Evolutionary conservation across 2,888 invertebrate species (phyloP), one percentile per base, ranked within the genome.

Genomic region (Nysson spinosus): DNA sequence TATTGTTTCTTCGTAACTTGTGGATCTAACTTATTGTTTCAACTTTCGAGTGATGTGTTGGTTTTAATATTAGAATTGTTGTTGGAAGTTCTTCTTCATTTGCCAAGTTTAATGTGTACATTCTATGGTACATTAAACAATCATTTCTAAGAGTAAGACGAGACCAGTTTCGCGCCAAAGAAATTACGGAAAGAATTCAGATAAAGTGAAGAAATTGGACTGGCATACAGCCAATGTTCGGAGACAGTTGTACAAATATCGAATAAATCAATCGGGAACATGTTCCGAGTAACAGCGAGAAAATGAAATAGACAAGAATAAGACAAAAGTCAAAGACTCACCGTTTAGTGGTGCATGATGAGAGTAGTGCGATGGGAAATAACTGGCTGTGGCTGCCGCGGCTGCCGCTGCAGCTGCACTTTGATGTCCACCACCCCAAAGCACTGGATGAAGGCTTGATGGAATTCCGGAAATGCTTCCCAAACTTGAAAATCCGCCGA

Each of bases 281-380:
- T n/a, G n/a, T n/a, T n/a, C n/a, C n/a, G n/a, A n/a, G n/a, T n/a
- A n/a, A n/a, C n/a, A n/a, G n/a, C n/a, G n/a, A n/a, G n/a, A n/a
- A n/a, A n/a, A n/a, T n/a, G n/a, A n/a, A n/a, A n/a, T n/a, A n/a
- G n/a, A n/a, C n/a, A n/a, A n/a, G n/a, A n/a, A n/a, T n/a, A n/a
- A n/a, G n/a, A n/a, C n/a, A n/a, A n/a, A n/a, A n/a, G n/a, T n/a
- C n/a, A n/a, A n/a, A n/a, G n/a, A n/a, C 72, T 72, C 42, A 86
- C 86, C 86, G 44, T 83, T 85, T 9, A 85, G 75, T 3, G 85
- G 85, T 4, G 80, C 81, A 32, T 85, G 86, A 69, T 85, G 85
- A 24, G 83, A 72, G 49, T 83, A 86, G 47, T 84, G 85, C 57
- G 85, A 71, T 14, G 85, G 85, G 66, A 84, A 86, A 76, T 83